Evolutionary conservation across 2,888 invertebrate species (phyloP), one percentile per base, ranked within the genome.

Genomic region (Epirrhoe tristata): DNA sequence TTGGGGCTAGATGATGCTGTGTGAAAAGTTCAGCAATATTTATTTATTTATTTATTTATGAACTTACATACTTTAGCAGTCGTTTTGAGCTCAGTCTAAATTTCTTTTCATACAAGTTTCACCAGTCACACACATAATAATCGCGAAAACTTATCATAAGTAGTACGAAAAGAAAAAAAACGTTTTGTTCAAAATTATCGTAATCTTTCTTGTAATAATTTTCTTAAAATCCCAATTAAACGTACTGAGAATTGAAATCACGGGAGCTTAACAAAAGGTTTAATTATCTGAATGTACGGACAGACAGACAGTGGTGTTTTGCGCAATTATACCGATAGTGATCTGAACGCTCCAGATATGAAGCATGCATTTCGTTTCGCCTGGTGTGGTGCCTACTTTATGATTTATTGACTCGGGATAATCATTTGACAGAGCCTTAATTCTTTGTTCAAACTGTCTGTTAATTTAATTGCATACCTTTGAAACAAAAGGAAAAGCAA

Each of bases 301-400:
- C 84, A 85, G 79, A 84, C 84, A 85, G 81, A 87, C 81, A 83
- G 82, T 83, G 81, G 86, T 87, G 88, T 88, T 89, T 90, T 87
- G 83, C 82, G 87, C 87, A 91, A 91, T 90, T 90, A 90, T 82
- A 78, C 71, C 80, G 90, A 90, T 91, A 82, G 71, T 65, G 77
- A 91, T 90, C 90, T 77, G 63, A 65, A 70, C 73, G 78, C 72
- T 77, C 81, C 83, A 82, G 83, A 86, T 85, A 87, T 81, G 81
- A 81, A 80, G 78, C 82, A 81, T 82, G 83, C 82, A 80, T 77
- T 81, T 81, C 74, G 78, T 79, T 78, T 75, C 75, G 71, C 74
- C 78, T 67, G 66, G 66, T 67, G 65, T 71, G 62, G 50, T 68
- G 61, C 58, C 64, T 58, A 51, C 64, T 69, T 71, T 63, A 69